A percentile compares a stretch with the other conserved stretches of the same genome.
Conservation (phyloP, 2,888 invertebrate species). For the Lycocerus yunnanus region DNA sequence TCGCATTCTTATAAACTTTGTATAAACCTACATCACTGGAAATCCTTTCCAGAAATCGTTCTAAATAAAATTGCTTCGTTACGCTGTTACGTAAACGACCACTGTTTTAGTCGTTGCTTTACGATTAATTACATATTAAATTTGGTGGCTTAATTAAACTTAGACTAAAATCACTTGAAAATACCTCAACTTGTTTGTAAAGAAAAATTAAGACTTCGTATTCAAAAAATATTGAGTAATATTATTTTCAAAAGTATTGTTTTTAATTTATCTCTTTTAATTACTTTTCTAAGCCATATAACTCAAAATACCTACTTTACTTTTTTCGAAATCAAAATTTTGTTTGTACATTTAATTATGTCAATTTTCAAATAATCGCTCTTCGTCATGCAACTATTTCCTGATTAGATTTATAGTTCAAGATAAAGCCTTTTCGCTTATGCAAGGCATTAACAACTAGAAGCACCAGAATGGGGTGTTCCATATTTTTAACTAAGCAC, state of each 20-base stretch:
- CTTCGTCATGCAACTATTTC: not conserved
- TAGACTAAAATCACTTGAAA: not conserved
- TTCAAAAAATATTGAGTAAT: too few species aligned
- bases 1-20: slow-evolving; percentile 33
- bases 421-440: not conserved
- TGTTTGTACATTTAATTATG: not conserved
- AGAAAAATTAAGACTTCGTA: too few species aligned
- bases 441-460: not conserved
- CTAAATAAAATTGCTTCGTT: slow-evolving; percentile 45
- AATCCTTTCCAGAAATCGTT: slow-evolving; percentile 27
- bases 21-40: slow-evolving; percentile 26
- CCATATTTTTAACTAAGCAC: not conserved
- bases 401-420: not conserved
- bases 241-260: too few species aligned
- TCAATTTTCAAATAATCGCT: not conserved
- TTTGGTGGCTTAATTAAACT: slow-evolving; percentile 10
- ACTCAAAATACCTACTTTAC: not conserved
- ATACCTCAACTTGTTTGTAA: not conserved
- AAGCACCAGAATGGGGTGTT: not conserved
- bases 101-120: slow-evolving; percentile 50
- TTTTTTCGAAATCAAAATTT: not conserved
- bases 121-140: slow-evolving; percentile 36
- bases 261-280: too few species aligned
- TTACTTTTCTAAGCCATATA: too few species aligned
- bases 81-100: slow-evolving; percentile 38